phyloP scores from a whole-genome alignment of 2,888 invertebrate genomes.

The Euplexia lucipara region DNA sequence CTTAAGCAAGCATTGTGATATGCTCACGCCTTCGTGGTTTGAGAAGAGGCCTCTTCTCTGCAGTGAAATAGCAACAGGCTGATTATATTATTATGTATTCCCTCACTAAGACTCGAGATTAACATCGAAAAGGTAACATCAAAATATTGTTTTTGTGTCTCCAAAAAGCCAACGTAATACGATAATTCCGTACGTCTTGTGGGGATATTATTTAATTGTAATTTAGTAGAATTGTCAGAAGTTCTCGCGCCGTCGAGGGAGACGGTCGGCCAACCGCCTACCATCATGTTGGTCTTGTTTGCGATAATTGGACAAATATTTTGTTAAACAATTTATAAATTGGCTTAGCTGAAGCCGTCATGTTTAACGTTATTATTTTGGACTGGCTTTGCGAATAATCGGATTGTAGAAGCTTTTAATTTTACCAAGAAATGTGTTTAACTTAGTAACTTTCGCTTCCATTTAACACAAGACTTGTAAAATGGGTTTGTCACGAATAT shows the following conservation, averaged over 20 bases:
- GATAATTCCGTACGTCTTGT: constrained; percentile 35
- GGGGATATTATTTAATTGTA: constrained; percentile 55
- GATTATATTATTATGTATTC: background rate
- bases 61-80: background rate
- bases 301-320: constrained; percentile 63
- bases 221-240: constrained; percentile 56
- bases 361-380: constrained; percentile 29
- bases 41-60: too few relatives aligned
- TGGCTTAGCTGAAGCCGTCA: constrained; percentile 35
- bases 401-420: background rate
- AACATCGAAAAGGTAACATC: background rate
- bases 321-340: constrained; percentile 45
- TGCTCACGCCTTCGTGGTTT: too few relatives aligned
- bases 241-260: constrained; percentile 35
- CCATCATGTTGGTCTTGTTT: constrained; percentile 49
- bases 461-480: background rate
- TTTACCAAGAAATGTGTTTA: background rate
- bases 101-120: background rate
- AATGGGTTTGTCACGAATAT: background rate
- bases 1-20: too few relatives aligned
- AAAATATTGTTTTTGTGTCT: constrained; percentile 5
- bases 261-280: background rate
- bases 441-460: background rate
- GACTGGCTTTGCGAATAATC: background rate
- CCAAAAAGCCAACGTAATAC: constrained; percentile 7